Evolutionary conservation across 1,140 invertebrate genomes (phyloP), one percentile per base, ranked within the genome.

Genomic region (Drosophila kikkawai): DNA sequence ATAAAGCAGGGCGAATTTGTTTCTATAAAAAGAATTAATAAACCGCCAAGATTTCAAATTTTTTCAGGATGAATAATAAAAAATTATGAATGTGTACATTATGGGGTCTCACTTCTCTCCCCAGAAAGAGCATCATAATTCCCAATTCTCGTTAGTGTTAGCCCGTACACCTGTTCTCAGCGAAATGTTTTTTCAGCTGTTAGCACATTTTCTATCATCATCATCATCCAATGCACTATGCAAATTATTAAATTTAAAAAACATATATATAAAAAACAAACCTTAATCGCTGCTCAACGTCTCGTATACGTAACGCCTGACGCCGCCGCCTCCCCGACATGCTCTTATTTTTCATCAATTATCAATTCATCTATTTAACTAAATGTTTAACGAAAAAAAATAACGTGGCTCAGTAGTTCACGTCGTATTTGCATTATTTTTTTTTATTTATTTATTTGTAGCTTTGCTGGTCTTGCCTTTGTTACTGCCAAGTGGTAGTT

Each of bases 381-480:
- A 64, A 74, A 71, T 56, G 58, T 57, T 79, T 67, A 63, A 67
- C 75, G 65, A 76, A 76, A 70, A 70, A 56, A 47, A 64, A 37
- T 51, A 47, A 60, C 67, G 48, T 50, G 53, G 50, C 47, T 44
- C 63, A 48, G 65, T 61, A 57, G 77, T 61, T 75, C 47, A 47
- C 65, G 13, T 39, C 17, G 47, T 65, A 64, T 48, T 50, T 56
- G 53, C 36, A 67, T 29, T 67, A 48, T 51, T 51, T 42, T 51
- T 51, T 29, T 59, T 65, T 80, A 41, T 53, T 42, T 75, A 26
- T 34, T 53, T 47, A 47, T 63, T 45, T 50, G 44, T 29, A 15
- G 26, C 15, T 50, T 34, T 34, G 48, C 34, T 51, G 37, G 15
- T 22, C 2, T 75, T 71, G 65, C 29, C 11, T 67, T 73, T 67